Conservation (phyloP, 2,888 invertebrate genomes). For the Siphonodentalium dalli region DNA sequence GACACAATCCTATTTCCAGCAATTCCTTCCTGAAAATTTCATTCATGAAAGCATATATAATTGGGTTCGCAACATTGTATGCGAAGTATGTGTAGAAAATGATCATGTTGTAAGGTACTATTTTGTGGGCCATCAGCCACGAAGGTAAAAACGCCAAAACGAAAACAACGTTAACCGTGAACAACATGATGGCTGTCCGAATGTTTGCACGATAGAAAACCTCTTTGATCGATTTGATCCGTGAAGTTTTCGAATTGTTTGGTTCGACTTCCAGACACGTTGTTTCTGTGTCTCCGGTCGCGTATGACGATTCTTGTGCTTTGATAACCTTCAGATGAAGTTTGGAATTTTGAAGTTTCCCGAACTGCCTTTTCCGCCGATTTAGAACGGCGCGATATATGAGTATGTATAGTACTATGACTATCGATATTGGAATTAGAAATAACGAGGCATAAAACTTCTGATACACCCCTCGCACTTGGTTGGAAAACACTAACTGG, state of each 20-base stretch:
- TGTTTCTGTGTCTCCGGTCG: no score
- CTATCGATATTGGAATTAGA: slow-evolving; percentile 51
- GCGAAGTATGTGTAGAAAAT: slow-evolving; percentile 63
- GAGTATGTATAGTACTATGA: slow-evolving; percentile 55
- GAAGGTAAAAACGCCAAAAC: slow-evolving; percentile 62
- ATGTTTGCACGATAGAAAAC: no score
- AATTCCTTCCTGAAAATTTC: slow-evolving; percentile 59
- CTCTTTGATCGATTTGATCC: no score
- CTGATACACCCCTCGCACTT: slow-evolving; percentile 42
- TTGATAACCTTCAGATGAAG: no score
- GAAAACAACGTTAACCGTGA: slow-evolving; percentile 63
- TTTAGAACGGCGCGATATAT: slow-evolving; percentile 46
- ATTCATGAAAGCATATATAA: slow-evolving; percentile 65
- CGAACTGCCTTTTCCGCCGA: slow-evolving; percentile 32
- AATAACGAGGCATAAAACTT: slow-evolving; percentile 53
- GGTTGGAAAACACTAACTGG: slow-evolving; percentile 36
- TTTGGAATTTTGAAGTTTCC: no score
- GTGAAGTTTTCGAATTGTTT: no score
- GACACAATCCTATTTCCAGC: no score
- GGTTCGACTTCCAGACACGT: no score
- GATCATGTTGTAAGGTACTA: slow-evolving; percentile 46
- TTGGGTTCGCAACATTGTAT: slow-evolving; percentile 63
- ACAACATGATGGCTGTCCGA: slow-evolving; percentile 63
- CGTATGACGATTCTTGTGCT: no score
- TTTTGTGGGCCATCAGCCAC: slow-evolving; percentile 53